These are phyloP conservation scores for Grallaria varia DNA, from an alignment of 2,113 vertebrate genomes.

Conservation along the genomic window DNA sequence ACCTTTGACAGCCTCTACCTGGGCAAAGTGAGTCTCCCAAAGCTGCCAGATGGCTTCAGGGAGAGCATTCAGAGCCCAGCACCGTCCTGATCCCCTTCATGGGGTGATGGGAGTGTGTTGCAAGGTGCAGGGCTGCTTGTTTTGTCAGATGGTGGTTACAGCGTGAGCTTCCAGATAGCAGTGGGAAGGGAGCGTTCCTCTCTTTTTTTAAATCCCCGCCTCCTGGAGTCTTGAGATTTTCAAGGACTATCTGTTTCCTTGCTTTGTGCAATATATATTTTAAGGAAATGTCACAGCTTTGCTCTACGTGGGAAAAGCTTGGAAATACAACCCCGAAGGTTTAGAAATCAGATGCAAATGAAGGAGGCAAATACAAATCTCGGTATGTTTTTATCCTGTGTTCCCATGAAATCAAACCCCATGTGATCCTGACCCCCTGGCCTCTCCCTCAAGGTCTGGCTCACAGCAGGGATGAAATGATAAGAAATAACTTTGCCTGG, in stretches of 20 bases:
- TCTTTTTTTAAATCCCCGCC: not conserved
- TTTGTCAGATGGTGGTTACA: not conserved
- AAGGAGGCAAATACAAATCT: not conserved
- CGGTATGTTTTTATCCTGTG: not conserved
- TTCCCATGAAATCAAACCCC: not conserved
- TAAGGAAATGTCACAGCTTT: not conserved
- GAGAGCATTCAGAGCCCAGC: not conserved
- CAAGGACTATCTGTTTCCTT: not conserved
- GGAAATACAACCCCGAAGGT: not conserved
- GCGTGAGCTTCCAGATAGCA: fast-evolving
- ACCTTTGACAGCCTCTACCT: not conserved
- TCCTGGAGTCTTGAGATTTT: not conserved
- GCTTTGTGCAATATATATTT: not conserved
- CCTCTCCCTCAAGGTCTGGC: not conserved
- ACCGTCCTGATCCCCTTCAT: fast-evolving
- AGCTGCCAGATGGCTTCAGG: not conserved
- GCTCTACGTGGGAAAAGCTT: not conserved
- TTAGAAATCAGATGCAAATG: not conserved
- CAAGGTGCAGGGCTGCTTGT: not conserved
- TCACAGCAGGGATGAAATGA: not conserved
- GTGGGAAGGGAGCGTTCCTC: not conserved
- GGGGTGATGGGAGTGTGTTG: not conserved
- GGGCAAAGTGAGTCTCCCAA: not conserved
- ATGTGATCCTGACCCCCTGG: not conserved
- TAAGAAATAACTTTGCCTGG: not conserved